Percentiles rank a stretch among this genome's conserved stretches.
These are phyloP conservation scores for Rhabdornis inornatus DNA, from an alignment of 2,113 vertebrate genomes.

Conservation along the genomic window DNA sequence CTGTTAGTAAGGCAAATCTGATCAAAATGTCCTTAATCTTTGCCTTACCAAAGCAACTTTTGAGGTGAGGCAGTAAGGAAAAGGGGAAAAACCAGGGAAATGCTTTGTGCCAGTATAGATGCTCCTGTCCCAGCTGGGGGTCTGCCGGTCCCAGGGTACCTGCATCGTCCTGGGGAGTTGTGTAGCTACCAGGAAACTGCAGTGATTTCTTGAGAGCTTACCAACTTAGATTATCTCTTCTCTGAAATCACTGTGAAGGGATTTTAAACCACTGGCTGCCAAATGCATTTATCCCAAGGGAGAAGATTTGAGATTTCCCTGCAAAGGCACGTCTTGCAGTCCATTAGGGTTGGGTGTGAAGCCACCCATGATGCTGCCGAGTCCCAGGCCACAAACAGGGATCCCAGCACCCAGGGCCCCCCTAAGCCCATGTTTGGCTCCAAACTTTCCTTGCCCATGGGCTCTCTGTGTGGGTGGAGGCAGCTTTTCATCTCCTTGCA, in stretches of 20 bases:
- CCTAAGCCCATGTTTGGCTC: rapidly evolving
- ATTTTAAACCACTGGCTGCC: neutral
- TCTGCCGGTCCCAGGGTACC: neutral
- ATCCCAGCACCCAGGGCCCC: too few species aligned
- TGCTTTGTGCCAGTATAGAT: neutral
- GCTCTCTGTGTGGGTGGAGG: neutral
- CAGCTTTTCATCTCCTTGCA: neutral
- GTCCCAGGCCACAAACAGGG: neutral
- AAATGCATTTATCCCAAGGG: neutral
- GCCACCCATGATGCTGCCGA: neutral
- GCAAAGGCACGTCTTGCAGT: rapidly evolving
- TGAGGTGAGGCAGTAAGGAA: neutral
- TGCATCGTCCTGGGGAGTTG: neutral
- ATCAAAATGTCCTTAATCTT: neutral
- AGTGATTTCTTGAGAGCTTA: neutral
- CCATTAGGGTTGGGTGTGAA: neutral
- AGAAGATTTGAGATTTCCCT: neutral
- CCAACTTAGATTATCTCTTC: neutral
- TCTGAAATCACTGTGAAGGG: neutral
- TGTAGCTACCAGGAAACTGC: neutral
- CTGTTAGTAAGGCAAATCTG: neutral
- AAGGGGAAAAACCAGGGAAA: neutral
- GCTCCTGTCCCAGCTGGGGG: neutral
- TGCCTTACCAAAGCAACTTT: neutral
- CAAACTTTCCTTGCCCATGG: rapidly evolving